phyloP scores from a whole-genome alignment of 2,888 invertebrate species.

The Lepidocyrtoides sp. region DNA sequence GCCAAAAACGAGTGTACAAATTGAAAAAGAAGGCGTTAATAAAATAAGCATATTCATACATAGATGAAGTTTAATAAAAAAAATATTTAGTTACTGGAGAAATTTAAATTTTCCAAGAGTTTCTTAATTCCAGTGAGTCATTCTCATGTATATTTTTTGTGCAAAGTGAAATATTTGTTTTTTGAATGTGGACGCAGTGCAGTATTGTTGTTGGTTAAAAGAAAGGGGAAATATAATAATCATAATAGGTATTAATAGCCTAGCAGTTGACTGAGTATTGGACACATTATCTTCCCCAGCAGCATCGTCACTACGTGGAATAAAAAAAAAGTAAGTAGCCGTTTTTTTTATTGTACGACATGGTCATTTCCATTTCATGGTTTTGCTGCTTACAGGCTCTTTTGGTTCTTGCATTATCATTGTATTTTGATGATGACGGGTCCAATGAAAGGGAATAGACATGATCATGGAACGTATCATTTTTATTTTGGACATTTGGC shows the following conservation, averaged over 20 bases:
- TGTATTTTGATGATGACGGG: neutral
- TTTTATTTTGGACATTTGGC: neutral
- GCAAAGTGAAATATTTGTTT: neutral
- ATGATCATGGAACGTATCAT: slow-evolving; percentile 8
- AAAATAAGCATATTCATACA: neutral
- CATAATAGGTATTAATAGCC: neutral
- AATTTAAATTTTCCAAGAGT: neutral
- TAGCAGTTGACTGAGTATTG: neutral
- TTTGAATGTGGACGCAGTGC: neutral
- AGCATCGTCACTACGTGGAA: neutral
- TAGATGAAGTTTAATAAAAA: neutral
- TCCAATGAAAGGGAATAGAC: neutral
- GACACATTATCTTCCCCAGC: neutral
- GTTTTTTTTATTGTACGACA: neutral
- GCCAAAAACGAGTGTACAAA: neutral
- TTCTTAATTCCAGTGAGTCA: neutral
- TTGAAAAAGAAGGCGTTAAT: neutral
- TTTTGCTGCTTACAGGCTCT: neutral
- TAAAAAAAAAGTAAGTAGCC: slow-evolving; percentile 27
- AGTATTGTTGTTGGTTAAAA: neutral
- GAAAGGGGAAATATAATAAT: neutral
- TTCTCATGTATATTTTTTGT: neutral
- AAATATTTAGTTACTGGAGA: neutral
- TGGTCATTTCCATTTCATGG: slow-evolving; percentile 14
- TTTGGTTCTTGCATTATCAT: neutral